phyloP scores from a whole-genome alignment of 2,888 invertebrate genomes.

The Imbricaverruca yamaguchii region DNA sequence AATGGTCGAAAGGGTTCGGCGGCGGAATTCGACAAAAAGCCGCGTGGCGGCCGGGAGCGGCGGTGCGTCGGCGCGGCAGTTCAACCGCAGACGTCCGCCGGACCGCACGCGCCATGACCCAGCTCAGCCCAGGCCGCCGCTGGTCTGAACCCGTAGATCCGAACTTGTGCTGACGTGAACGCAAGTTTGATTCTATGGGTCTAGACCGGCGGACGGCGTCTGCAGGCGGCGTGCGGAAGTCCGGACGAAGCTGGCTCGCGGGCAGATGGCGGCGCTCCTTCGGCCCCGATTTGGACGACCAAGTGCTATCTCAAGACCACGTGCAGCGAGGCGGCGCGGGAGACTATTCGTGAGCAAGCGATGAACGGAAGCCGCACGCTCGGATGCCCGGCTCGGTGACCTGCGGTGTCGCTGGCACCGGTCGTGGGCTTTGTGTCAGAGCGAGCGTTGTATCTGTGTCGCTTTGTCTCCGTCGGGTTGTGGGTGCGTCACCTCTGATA shows the following conservation, averaged over 20 bases:
- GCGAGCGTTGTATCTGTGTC: no score
- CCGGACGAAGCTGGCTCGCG: background rate
- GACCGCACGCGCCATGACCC: background rate
- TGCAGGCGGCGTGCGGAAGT: background rate
- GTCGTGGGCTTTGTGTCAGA: no score
- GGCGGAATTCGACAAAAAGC: conserved; percentile 12
- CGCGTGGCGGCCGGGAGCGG: background rate
- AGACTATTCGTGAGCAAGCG: no score
- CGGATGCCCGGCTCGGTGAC: no score
- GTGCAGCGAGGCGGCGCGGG: no score
- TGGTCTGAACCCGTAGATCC: conserved; percentile 8
- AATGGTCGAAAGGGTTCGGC: background rate
- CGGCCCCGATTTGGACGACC: no score
- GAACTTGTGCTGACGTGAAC: background rate
- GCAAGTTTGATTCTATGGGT: conserved; percentile 12
- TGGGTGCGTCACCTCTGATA: no score
- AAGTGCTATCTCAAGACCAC: no score
- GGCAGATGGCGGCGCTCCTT: no score
- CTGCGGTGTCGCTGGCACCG: no score
- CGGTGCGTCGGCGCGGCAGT: background rate
- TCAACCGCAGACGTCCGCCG: background rate
- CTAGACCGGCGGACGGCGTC: background rate
- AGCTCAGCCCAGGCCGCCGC: background rate
- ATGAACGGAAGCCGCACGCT: no score
- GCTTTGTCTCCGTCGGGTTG: no score